Base-by-base conservation (phyloP, 2,888 invertebrate species). In the Eumerus sabulonum region DNA sequence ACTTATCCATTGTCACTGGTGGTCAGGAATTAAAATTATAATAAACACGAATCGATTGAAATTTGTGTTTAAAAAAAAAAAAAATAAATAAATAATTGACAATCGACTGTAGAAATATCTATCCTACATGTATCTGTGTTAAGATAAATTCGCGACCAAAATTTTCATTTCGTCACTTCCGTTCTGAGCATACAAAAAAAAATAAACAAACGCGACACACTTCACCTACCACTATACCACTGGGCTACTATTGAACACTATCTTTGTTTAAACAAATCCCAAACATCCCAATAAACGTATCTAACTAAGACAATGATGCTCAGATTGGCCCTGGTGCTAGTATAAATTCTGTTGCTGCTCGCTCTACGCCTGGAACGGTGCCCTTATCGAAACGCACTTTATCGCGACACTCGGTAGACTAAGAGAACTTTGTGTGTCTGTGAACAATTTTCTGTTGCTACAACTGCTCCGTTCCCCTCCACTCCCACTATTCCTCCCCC, bases 361-460 rank as follows among this genome's bases (percentile, higher is more conserved):
- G n/a, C n/a, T n/a, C 7, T 18, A 35, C 42, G 19, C 40, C 54
- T 17, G 36, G 27, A 27, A 27, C 27, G 27, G 36, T 51, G 51
- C 14, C 47, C 62, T 79, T 70, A 51, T 68, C 74, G 79, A 74
- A 79, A 79, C 79, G 74, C 74, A 74, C 79, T 79, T 74, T 74
- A 64, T 70, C 79, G 70, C 79, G 79, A 74, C 79, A 74, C 79
- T 79, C 74, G 68, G 63, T 64, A 74, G 74, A 79, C 79, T 79
- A 59, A 79, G 47, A 27, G 64, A 63, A 79, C 54, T 73, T 59
- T 73, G 53, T 51, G 53, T 63, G 73, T 64, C 64, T 56, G 54
- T 62, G 57, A 63, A 57, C 57, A 42, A 53, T 13, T n/a, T 47
- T 66, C 47, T 56, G 36, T 27, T 27, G 27, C 27, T 27, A 27